phyloP scores from a whole-genome alignment of 2,888 invertebrate genomes.

The Aleiodes alternator region DNA sequence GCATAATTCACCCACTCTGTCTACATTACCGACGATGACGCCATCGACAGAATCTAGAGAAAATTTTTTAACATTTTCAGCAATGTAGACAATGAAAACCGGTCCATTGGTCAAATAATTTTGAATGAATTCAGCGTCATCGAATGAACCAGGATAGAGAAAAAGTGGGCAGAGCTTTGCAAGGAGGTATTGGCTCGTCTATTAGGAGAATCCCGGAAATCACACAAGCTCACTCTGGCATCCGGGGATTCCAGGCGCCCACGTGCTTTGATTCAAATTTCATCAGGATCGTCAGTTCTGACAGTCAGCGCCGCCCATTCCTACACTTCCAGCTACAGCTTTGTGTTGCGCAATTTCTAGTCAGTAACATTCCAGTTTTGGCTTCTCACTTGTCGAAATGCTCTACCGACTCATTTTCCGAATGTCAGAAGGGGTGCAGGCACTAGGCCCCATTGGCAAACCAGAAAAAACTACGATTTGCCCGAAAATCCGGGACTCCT shows the following conservation, averaged over 20 bases:
- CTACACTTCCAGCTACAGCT: constrained; percentile 4
- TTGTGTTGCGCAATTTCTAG: neutral
- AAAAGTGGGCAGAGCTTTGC: neutral
- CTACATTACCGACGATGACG: constrained; percentile 11
- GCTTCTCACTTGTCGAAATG: constrained; percentile 52
- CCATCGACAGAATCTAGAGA: neutral
- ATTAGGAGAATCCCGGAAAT: constrained; percentile 23
- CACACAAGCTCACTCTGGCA: neutral
- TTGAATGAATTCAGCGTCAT: no score
- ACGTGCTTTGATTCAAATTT: constrained; percentile 21
- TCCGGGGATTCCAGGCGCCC: neutral
- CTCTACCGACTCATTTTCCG: constrained; percentile 47
- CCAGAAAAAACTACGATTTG: constrained; percentile 69
- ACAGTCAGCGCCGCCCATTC: neutral
- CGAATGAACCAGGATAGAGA: no score
- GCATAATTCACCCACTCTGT: constrained; percentile 5
- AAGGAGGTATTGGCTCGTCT: neutral
- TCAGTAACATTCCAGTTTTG: neutral
- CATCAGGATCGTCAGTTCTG: neutral
- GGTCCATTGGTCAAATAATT: no score
- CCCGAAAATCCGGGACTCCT: constrained; percentile 70
- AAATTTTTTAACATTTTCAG: no score
- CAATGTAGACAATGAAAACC: no score
- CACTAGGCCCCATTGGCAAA: constrained; percentile 49
- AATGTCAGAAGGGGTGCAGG: constrained; percentile 56